Evolutionary conservation across 2,113 vertebrate genomes (phyloP), one percentile per base, ranked within the genome.

Genomic region (Alexandromys fortis): DNA sequence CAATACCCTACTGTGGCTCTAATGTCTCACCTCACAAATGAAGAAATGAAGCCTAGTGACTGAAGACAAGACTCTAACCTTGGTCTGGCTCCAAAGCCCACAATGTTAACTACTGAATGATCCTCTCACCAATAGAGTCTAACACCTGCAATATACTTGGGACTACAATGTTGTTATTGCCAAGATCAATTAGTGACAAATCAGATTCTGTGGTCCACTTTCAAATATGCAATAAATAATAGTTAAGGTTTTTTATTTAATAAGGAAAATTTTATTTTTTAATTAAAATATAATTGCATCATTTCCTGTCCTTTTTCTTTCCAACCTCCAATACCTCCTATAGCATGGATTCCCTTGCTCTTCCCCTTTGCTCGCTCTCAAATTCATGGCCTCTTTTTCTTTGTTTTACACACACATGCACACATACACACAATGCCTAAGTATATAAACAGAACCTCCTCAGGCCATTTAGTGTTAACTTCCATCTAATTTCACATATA

Each of bases 11-110:
- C 3, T 95, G 21, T 45, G 22, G 89, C 58, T 96, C 52, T 95
- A 95, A 97, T 72, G 78, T 35, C 67, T 55, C n/a, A 87, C 61
- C 92, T 58, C 65, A 24, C 55, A 96, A 94, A 94, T 4, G 19
- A 95, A 89, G 47, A 95, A 88, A 91, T 86, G 28, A 94, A 90
- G 94, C 49, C 17, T 17, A 63, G 38, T 63, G 14, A 26, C 49
- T 86, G 12, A 26, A 89, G 52, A 67, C 12, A 94, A 33, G 12
- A 82, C 19, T n/a, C 55, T 70, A 90, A 92, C 35, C 26, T 16
- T 24, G 33, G 67, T 47, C 61, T 79, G 35, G 55, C n/a, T 42
- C 70, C 67, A 68, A 92, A 91, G 72, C 33, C 85, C 35, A 8
- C 17, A 67, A 33, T 79, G n/a, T n/a, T 95, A 38, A 96, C n/a